phyloP scores from a whole-genome alignment of 2,113 vertebrate genomes.

The Haliaeetus leucogaster region DNA sequence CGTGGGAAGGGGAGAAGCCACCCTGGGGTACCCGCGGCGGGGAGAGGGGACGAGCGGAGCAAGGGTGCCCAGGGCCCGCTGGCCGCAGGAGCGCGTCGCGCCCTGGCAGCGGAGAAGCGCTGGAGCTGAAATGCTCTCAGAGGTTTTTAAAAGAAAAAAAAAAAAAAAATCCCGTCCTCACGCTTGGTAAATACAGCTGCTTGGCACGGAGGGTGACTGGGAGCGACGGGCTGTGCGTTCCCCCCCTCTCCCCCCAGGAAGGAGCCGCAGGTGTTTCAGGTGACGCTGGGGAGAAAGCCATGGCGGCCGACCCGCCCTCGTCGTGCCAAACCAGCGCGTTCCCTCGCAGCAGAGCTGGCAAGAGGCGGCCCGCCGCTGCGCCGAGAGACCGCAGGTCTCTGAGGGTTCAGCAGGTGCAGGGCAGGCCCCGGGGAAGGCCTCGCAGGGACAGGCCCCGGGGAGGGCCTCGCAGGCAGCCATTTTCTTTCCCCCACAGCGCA shows the following conservation, averaged over 20 bases:
- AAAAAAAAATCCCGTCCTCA: background rate
- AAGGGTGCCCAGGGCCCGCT: background rate
- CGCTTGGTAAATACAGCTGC: constrained; percentile 47
- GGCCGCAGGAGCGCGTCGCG: background rate
- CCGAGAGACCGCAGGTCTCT: background rate
- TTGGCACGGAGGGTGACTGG: constrained; percentile 19
- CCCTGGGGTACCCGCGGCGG: rapidly evolving
- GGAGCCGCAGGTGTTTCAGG: constrained; percentile 23
- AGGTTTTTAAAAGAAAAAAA: background rate
- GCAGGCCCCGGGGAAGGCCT: background rate
- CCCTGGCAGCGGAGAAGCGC: background rate
- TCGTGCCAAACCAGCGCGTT: background rate
- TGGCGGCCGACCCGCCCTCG: background rate
- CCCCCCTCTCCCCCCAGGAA: background rate
- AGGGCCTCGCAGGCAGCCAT: background rate
- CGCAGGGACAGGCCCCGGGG: background rate
- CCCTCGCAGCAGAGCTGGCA: background rate
- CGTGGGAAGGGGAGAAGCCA: background rate
- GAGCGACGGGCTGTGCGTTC: background rate
- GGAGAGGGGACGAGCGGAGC: background rate
- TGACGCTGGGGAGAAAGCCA: background rate
- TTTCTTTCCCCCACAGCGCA: background rate
- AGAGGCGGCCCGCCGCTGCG: background rate
- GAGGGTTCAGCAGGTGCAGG: constrained; percentile 33
- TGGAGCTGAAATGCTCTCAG: background rate